phyloP scores from a whole-genome alignment of 2,888 invertebrate genomes.

The Synergus gifuensis region DNA sequence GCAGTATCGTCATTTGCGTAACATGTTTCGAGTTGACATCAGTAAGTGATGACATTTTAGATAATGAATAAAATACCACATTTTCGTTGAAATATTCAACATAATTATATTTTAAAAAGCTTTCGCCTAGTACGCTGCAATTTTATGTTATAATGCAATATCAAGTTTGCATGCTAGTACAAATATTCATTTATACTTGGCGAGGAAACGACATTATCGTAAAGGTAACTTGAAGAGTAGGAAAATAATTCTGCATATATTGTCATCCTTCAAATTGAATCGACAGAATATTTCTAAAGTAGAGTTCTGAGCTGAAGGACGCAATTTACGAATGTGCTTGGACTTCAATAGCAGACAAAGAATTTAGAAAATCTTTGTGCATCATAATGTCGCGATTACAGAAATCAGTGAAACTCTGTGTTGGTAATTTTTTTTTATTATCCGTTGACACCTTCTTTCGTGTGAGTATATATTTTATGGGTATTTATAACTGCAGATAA shows the following conservation, averaged over 20 bases:
- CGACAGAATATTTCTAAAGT: neutral
- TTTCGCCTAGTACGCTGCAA: slow-evolving; percentile 3
- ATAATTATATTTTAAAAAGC: neutral
- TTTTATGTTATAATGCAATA: slow-evolving; percentile 28
- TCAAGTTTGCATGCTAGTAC: slow-evolving; percentile 2
- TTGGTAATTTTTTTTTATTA: slow-evolving; percentile 6
- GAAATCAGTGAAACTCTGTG: neutral
- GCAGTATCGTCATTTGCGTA: slow-evolving; percentile 29
- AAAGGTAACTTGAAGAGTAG: neutral
- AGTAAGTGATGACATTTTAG: neutral
- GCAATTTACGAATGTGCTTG: slow-evolving; percentile 9
- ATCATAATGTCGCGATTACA: slow-evolving; percentile 24
- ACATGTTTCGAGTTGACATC: slow-evolving; percentile 31
- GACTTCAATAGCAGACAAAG: neutral
- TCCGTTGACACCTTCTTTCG: slow-evolving; percentile 8
- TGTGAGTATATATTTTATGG: neutral
- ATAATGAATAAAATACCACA: neutral
- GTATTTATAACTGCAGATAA: neutral
- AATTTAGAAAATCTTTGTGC: slow-evolving; percentile 13
- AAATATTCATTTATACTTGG: slow-evolving; percentile 36
- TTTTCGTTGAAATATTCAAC: neutral
- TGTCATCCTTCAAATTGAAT: no score
- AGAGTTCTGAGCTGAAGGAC: slow-evolving; percentile 5
- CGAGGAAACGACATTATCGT: slow-evolving; percentile 22
- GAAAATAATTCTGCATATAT: neutral